phyloP scores from a whole-genome alignment of 2,888 invertebrate genomes.

The Tenthredo distinguenda region DNA sequence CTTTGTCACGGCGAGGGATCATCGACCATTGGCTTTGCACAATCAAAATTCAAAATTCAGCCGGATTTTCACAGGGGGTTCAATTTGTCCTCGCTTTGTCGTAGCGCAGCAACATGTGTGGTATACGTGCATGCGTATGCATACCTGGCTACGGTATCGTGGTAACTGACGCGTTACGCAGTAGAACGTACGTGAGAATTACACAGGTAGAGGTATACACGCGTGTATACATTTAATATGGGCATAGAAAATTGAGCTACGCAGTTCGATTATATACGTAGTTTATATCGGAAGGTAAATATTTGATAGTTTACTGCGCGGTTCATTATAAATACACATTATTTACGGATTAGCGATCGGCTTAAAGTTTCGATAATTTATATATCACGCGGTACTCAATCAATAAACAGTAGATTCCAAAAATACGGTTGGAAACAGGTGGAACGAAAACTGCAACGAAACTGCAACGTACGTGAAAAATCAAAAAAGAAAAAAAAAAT shows the following conservation, averaged over 20 bases:
- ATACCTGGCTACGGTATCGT: background rate
- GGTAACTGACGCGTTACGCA: background rate
- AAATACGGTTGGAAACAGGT: too few species aligned
- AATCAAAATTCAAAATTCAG: conserved; percentile 36
- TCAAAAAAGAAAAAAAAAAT: background rate
- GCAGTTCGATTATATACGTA: background rate
- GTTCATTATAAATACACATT: conserved; percentile 18
- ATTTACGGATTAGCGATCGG: conserved; percentile 8
- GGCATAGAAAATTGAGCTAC: conserved; percentile 6
- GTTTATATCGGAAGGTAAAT: background rate
- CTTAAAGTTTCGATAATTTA: conserved; percentile 6
- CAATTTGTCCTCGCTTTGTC: conserved; percentile 17
- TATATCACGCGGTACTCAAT: background rate
- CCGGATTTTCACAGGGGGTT: conserved; percentile 1
- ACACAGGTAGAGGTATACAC: background rate
- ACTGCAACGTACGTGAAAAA: background rate
- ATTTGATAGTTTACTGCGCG: conserved; percentile 33
- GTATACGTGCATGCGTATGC: background rate
- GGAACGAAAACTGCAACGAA: background rate
- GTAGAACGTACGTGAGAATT: background rate
- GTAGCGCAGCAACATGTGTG: background rate
- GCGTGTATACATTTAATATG: background rate
- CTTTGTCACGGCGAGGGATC: conserved; percentile 33
- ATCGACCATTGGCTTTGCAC: conserved; percentile 34
- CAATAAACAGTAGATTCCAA: background rate